A percentile compares a stretch with the other conserved stretches of the same genome.
Evolutionary conservation across 2,113 vertebrate species (phyloP).

Genomic region (Gallinago paraguaiae): DNA sequence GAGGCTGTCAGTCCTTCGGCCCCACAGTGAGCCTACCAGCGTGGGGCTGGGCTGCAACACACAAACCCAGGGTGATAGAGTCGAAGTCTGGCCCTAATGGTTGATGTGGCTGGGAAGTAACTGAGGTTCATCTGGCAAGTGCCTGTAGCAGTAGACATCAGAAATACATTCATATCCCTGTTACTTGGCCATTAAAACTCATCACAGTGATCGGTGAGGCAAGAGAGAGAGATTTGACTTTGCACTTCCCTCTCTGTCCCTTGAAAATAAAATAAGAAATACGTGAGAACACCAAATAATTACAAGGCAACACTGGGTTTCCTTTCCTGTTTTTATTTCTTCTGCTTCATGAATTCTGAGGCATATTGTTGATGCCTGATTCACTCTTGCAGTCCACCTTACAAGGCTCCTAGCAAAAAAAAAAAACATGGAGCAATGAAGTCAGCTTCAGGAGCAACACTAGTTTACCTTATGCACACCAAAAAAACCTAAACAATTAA

Average conservation of each 20-base stretch:
- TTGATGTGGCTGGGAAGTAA: neutral
- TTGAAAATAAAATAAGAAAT: neutral
- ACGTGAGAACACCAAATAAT: neutral
- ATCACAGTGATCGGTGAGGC: accelerated
- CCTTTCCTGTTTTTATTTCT: neutral
- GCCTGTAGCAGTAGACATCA: neutral
- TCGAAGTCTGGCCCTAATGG: neutral
- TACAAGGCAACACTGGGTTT: neutral
- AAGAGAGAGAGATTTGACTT: neutral
- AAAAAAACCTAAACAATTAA: neutral
- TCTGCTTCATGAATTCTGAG: neutral
- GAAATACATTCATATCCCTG: neutral
- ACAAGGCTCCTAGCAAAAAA: neutral
- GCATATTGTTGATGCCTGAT: neutral
- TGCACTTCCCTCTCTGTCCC: neutral
- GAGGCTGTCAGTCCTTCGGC: neutral
- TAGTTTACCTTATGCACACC: neutral
- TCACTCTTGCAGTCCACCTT: neutral
- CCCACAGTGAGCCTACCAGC: neutral
- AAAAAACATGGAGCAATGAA: neutral
- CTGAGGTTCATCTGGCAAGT: neutral
- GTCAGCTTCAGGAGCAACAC: neutral
- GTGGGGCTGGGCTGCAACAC: neutral
- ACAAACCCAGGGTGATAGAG: neutral
- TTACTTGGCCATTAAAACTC: neutral